These are phyloP conservation scores for Creontiades dilutus DNA, from an alignment of 2,888 invertebrate genomes.

Conservation along the genomic window DNA sequence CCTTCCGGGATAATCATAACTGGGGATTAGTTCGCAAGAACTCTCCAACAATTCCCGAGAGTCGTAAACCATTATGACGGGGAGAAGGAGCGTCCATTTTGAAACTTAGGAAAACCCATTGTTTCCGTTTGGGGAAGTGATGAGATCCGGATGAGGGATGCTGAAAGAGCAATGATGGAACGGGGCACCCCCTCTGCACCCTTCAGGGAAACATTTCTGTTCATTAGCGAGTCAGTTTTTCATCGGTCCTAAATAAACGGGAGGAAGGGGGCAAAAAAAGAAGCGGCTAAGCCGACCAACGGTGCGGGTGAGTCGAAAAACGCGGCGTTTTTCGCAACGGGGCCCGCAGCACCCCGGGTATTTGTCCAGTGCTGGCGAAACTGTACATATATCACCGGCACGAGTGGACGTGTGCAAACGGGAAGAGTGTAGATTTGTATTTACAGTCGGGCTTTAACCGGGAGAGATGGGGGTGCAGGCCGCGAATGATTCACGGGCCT, in stretches of 20 bases:
- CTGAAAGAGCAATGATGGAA: background rate
- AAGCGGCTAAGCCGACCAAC: background rate
- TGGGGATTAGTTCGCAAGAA: background rate
- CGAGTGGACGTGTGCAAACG: conserved; percentile 21
- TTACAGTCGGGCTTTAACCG: conserved; percentile 55
- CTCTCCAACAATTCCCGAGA: background rate
- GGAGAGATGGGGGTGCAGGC: background rate
- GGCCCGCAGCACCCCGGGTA: background rate
- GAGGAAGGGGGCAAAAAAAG: background rate
- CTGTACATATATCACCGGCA: conserved; percentile 36
- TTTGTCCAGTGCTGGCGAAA: conserved; percentile 3
- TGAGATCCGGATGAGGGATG: conserved; percentile 23
- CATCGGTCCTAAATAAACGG: conserved; percentile 63
- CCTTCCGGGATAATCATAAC: background rate
- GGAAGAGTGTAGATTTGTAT: conserved; percentile 61
- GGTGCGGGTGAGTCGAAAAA: background rate
- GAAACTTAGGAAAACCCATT: conserved; percentile 13
- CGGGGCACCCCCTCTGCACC: background rate
- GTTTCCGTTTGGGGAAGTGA: conserved; percentile 22
- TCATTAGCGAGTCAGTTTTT: conserved; percentile 55
- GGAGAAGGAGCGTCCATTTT: background rate
- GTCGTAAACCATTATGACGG: background rate
- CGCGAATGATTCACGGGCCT: conserved; percentile 51
- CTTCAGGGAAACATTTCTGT: conserved; percentile 39
- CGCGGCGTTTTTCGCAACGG: conserved; percentile 26